Conservation (phyloP, 2,888 invertebrate genomes). For the Heliconius cydno region DNA sequence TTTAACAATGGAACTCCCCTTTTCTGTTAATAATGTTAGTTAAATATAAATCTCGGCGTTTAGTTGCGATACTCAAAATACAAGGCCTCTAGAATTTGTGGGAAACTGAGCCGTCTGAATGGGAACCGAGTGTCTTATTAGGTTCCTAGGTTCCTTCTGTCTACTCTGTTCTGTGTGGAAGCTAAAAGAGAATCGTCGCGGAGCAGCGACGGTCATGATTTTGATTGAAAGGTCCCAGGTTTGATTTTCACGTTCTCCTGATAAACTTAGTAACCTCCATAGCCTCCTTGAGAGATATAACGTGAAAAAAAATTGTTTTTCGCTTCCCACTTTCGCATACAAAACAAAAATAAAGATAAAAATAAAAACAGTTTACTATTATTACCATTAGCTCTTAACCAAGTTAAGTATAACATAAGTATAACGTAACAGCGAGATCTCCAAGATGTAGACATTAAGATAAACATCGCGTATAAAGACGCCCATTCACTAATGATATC, state of each 20-base stretch:
- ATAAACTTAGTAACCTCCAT: too few relatives aligned
- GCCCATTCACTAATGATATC: slow-evolving; percentile 19
- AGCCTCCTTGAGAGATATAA: too few relatives aligned
- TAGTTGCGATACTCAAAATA: too few relatives aligned
- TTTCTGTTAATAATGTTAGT: not conserved
- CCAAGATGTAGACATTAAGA: slow-evolving; percentile 16
- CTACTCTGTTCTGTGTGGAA: too few relatives aligned
- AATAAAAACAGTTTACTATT: not conserved
- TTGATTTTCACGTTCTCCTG: not conserved
- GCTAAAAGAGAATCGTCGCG: not conserved
- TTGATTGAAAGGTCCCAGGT: not conserved
- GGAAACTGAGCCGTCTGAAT: too few relatives aligned
- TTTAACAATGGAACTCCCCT: slow-evolving; percentile 6
- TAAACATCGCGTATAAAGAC: slow-evolving; percentile 20
- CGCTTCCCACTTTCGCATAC: not conserved
- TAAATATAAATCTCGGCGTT: not conserved
- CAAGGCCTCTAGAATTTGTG: too few relatives aligned
- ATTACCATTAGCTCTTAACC: slow-evolving; percentile 5
- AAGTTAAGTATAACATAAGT: not conserved
- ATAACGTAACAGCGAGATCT: slow-evolving; percentile 5
- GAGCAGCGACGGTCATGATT: not conserved
- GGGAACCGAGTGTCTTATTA: too few relatives aligned
- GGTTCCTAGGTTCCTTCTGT: too few relatives aligned
- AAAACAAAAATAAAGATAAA: not conserved
- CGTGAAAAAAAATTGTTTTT: too few relatives aligned